Base-by-base conservation (phyloP, 1,140 invertebrate species). In the Radopholus similis region DNA sequence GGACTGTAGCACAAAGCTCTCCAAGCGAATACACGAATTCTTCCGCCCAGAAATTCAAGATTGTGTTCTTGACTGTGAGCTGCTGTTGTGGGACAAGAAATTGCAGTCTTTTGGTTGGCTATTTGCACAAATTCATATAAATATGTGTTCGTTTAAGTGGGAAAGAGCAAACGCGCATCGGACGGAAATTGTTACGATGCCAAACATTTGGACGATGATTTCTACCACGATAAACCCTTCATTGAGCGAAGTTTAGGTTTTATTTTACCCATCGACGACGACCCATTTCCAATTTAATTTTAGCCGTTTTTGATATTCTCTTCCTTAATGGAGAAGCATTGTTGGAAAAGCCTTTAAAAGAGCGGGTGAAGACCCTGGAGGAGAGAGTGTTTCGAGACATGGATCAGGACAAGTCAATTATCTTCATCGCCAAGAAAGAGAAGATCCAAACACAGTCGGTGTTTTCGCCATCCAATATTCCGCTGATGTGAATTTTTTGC, bases 1-100 rank as follows among this genome's bases (percentile, higher is more conserved):
- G 9, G 42, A 78, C 47, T 30, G 38, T 30, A 6, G 37, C 6
- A 15, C 32, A 21, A 23, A 32, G 28, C 58, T 75, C 32, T 70
- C 75, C n/a, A 44, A 37, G 8, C 30, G 55, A 40, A 74, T 77
- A 40, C 58, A 77, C 32, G 13, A 30, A 35, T 69, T 63, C 15
- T 78, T 77, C 51, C 47, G 37, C 23, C 56, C 56, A 6, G 55
- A 62, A 32, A 54, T 66, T 11, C 30, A 34, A 34, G 62, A 77
- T 23, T 74, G 56, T 42, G 47, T 75, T 44, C 40, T 77, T 18
- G 75, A 77, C 34, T 74, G 75, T 55, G 73, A 75, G 64, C 9
- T 74, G 8, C 44, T 77, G 15, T 57, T 77, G 28, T 70, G 71
- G 73, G 70, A 74, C 59, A 40, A 44, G 11, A 38, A 35, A 6